phyloP scores from a whole-genome alignment of 1,140 invertebrate genomes.

The Microplitis demolitor region DNA sequence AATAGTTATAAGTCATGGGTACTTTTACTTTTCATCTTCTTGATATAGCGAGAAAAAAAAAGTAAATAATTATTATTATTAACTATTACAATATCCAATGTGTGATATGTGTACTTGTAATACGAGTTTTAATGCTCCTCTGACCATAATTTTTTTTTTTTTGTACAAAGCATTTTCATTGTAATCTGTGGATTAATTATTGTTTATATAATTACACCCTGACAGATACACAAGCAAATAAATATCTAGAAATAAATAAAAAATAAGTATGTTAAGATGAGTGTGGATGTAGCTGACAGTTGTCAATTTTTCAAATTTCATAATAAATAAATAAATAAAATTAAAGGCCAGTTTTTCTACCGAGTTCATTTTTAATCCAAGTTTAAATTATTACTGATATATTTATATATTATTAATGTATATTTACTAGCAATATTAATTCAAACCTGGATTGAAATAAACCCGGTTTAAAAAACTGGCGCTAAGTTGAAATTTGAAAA shows the following conservation, averaged over 20 bases:
- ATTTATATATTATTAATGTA: too few species aligned
- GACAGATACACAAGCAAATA: neutral
- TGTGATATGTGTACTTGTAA: neutral
- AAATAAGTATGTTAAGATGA: neutral
- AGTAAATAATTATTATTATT: neutral
- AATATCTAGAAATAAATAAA: neutral
- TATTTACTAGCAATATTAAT: too few species aligned
- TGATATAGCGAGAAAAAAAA: neutral
- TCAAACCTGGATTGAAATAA: neutral
- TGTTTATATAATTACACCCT: neutral
- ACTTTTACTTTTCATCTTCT: neutral
- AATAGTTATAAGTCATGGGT: slow-evolving; percentile 9
- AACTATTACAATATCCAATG: slow-evolving; percentile 1
- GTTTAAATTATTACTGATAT: too few species aligned
- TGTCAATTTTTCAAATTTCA: too few species aligned
- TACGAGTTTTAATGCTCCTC: slow-evolving; percentile 4
- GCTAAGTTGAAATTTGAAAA: too few species aligned
- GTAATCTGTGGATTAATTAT: slow-evolving; percentile 1
- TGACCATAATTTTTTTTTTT: slow-evolving; percentile 2
- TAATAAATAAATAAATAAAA: too few species aligned
- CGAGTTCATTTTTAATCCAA: too few species aligned
- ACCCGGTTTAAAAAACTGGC: too few species aligned
- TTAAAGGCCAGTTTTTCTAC: too few species aligned
- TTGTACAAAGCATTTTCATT: slow-evolving; percentile 18
- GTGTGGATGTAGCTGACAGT: too few species aligned